A percentile compares a stretch with the other conserved stretches of the same genome.
These are phyloP conservation scores for Sarcophaga carnaria DNA, from an alignment of 2,888 invertebrate species.

Conservation along the genomic window DNA sequence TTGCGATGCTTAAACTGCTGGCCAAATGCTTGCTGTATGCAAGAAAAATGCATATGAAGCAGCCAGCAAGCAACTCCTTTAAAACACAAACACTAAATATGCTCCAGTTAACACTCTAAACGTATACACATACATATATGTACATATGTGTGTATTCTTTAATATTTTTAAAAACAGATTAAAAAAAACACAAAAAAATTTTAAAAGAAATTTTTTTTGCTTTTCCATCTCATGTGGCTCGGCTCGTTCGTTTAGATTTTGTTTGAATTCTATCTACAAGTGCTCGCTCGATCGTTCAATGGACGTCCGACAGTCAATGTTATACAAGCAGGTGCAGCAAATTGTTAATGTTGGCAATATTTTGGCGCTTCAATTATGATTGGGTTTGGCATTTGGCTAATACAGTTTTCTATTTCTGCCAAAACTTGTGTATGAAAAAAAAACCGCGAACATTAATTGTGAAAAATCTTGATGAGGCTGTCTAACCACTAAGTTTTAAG, in stretches of 20 bases:
- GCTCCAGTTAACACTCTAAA: constrained; percentile 68
- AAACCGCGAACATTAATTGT: constrained; percentile 54
- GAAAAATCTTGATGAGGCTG: constrained; percentile 52
- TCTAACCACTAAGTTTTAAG: not conserved
- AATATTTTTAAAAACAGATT: constrained; percentile 28
- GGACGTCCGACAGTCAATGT: constrained; percentile 45
- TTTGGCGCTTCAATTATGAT: constrained; percentile 69
- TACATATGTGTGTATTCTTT: constrained; percentile 49
- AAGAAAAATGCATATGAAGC: constrained; percentile 19
- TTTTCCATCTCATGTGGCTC: not conserved
- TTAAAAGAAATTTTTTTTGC: constrained; percentile 26
- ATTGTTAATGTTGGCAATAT: constrained; percentile 67
- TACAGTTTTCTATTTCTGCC: constrained; percentile 63
- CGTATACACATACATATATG: not conserved
- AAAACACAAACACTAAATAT: constrained; percentile 51
- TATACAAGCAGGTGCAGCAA: constrained; percentile 69
- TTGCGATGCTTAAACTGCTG: not conserved
- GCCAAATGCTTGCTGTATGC: not conserved
- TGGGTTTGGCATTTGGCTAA: constrained; percentile 66
- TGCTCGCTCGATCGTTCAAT: not conserved
- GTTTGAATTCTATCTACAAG: no score
- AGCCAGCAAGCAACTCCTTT: constrained; percentile 1
- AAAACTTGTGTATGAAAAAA: constrained; percentile 46
- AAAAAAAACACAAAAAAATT: constrained; percentile 21
- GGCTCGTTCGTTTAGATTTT: no score